Evolutionary conservation across 2,113 vertebrate genomes (phyloP), one percentile per base, ranked within the genome.

Genomic region (Oreochromis tanganicae): DNA sequence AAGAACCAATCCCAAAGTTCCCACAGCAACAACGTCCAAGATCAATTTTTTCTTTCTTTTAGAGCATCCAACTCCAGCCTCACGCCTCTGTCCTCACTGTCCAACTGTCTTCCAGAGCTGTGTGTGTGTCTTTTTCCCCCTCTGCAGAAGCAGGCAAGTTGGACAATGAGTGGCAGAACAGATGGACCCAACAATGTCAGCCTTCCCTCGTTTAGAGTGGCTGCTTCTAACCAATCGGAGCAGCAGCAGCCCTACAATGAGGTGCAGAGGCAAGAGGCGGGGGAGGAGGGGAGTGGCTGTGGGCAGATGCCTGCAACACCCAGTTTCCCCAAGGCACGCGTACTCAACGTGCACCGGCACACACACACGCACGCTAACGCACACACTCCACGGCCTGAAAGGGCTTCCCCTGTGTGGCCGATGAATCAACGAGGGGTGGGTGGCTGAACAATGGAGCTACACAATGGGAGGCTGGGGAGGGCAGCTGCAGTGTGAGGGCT

Each of bases 141-240:
- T 55, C 79, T 41, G 21, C 85, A 80, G 46, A 21, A 82, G 92
- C 92, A 92, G 91, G 29, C 85, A 83, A 85, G 80, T 90, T 96
- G 96, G 97, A 99, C 98, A 98, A 98, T 98, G 97, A 98, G 96
- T 95, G 94, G 96, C 93, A 94, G 96, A 98, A 97, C 98, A 99
- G 98, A 99, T 99, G 98, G 98, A 97, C 93, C 63, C 95, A 94
- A 96, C 97, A 97, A 96, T 97, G 97, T 97, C 97, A 97, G 96
- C 97, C 97, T 97, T 97, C 96, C 97, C 96, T 96, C 95, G 97
- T 97, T 97, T 96, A 52, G 96, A 97, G 96, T 93, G 87, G 95
- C 92, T 52, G 90, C 57, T 61, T 19, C 12, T 80, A 95, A 92
- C 98, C 98, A 99, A 99, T 99, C 95, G 88, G 78, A 91, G 94